Base-by-base conservation (phyloP, 1,140 invertebrate species). In the Hycleus phaleratus region DNA sequence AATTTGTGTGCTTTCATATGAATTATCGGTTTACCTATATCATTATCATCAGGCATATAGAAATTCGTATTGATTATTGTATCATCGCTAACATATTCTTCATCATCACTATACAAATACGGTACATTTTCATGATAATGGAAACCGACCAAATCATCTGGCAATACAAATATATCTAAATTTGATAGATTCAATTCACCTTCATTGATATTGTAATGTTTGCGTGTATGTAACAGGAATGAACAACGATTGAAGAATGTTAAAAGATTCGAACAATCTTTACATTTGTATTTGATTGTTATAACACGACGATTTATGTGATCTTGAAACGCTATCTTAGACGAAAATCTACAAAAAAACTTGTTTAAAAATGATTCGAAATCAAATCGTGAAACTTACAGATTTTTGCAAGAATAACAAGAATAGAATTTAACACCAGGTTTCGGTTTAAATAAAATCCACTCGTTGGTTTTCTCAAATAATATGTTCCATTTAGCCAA, bases 231-330 rank as follows among this genome's bases (percentile, higher is more conserved):
- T n/a, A 71, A 57, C n/a, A 70, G 48, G 12, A 71, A 56, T 2
- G 67, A 59, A 59, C 70, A 71, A 38, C 67, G 61, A 59, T 71
- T 71, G 59, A 69, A 71, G 57, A 69, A 71, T 38, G 49, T 60
- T 3, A 62, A 48, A 5, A 25, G 38, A 40, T 61, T 49, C 6
- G 24, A n/a, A 54, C 70, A 70, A 7, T 57, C 56, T n/a, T 43
- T 46, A 46, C 70, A 71, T 48, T 66, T 65, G 48, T 66, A 71
- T 26, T 55, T 60, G 26, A 71, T 40, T 2, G 66, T 39, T 7
- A 68, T 49, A 10, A 58, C 60, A 46, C 67, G 58, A 26, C 68
- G 46, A 49, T 71, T 70, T 2, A 69, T 48, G 49, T 71, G 70
- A 42, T 70, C 67, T 12, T 63, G 56, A 56, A 71, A 67, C 32